Conservation (phyloP, 2,797 vertebrate genomes). For the Crenuchus spilurus region DNA sequence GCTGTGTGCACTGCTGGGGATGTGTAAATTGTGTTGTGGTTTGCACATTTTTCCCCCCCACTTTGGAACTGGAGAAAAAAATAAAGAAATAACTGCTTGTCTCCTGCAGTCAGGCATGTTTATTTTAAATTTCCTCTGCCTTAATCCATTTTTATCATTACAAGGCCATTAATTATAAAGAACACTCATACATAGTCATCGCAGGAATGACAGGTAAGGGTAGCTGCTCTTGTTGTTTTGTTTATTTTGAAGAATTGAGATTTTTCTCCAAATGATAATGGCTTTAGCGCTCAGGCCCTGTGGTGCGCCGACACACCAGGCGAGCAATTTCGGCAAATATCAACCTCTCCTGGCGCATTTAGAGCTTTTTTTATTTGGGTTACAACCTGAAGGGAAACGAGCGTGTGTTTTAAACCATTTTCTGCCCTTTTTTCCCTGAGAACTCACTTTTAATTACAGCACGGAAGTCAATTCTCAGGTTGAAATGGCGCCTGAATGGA, state of each 20-base stretch:
- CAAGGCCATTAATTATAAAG: conserved; percentile 1
- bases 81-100: conserved; percentile 13
- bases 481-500: conserved; percentile 55
- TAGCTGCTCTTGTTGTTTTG: neutral
- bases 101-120: conserved; percentile 27
- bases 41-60: conserved; percentile 59
- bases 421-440: conserved; percentile 39
- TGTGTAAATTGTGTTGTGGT: conserved; percentile 67
- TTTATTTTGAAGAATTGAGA: neutral
- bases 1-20: conserved; percentile 54
- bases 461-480: conserved; percentile 59
- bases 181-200: neutral
- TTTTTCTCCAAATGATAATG: conserved; percentile 1
- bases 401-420: conserved; percentile 42
- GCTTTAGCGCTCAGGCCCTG: neutral
- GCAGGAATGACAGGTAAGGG: neutral
- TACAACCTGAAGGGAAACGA: conserved; percentile 13
- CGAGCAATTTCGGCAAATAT: neutral
- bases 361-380: conserved; percentile 11
- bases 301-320: neutral
- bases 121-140: conserved; percentile 1
- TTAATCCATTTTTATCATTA: conserved; percentile 3
- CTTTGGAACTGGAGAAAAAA: conserved; percentile 23
- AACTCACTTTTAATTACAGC: conserved; percentile 60
- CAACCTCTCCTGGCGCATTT: conserved; percentile 28